Evolutionary conservation across 2,797 vertebrate species (phyloP).

Genomic region (Amphiprion clarkii): DNA sequence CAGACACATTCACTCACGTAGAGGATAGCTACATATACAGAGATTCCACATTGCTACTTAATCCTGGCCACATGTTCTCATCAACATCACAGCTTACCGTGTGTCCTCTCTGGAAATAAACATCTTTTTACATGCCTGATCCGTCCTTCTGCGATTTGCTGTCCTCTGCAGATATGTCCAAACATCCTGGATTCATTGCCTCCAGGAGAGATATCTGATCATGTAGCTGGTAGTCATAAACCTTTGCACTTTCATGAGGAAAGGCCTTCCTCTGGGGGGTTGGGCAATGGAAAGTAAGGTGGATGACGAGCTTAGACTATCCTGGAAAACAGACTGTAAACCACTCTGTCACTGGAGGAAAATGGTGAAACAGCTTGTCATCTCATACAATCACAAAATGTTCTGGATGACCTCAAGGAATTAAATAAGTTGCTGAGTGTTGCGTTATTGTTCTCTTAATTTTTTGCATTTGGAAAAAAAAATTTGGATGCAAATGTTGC

Average conservation of each 20-base stretch:
- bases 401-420: neutral
- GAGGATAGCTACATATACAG: too few species aligned
- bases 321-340: neutral
- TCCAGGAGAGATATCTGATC: neutral
- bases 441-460: too few species aligned
- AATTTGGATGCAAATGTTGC: too few species aligned
- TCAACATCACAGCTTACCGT: neutral
- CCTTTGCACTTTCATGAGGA: neutral
- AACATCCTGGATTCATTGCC: neutral
- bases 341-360: neutral
- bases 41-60: too few species aligned
- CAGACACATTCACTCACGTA: neutral
- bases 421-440: too few species aligned
- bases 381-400: neutral
- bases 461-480: too few species aligned
- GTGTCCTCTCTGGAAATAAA: neutral
- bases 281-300: neutral
- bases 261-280: neutral
- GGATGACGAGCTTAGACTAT: neutral
- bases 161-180: neutral
- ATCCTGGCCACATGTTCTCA: neutral
- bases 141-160: neutral
- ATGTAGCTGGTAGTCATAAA: neutral
- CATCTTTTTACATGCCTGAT: constrained; percentile 3
- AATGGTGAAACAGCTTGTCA: too few species aligned